Evolutionary conservation across 1,140 invertebrate species (phyloP).

Genomic region (Drosophila lini): DNA sequence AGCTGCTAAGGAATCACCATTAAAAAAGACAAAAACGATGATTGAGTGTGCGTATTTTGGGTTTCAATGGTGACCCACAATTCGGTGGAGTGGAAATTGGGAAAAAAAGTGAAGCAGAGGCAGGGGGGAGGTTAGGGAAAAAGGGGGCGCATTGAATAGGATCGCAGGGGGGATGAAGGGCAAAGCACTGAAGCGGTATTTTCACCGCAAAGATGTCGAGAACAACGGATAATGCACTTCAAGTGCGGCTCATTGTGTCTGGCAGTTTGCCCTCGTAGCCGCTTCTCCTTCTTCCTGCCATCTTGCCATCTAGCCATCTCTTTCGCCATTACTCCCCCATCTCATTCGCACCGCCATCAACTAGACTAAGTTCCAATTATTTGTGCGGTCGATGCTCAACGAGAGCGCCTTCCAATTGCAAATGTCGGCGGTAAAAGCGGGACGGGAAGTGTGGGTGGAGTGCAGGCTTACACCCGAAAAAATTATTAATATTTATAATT

Average conservation of each 20-base stretch:
- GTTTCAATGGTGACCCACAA: slow-evolving; percentile 70
- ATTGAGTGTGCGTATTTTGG: slow-evolving; percentile 81
- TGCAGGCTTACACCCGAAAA: slow-evolving; percentile 24
- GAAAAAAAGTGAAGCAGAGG: not conserved
- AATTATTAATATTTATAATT: not conserved
- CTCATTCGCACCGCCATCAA: slow-evolving; percentile 22
- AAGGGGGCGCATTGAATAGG: slow-evolving; percentile 17
- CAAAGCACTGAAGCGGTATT: slow-evolving; percentile 38
- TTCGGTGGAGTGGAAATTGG: slow-evolving; percentile 8
- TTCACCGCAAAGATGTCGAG: slow-evolving; percentile 72
- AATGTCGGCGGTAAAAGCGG: slow-evolving; percentile 33
- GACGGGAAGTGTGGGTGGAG: slow-evolving; percentile 20
- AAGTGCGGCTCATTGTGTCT: slow-evolving; percentile 80
- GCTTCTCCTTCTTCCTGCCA: slow-evolving; percentile 11
- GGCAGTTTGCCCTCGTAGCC: slow-evolving; percentile 32
- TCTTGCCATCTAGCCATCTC: slow-evolving; percentile 19
- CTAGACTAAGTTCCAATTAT: slow-evolving; percentile 82
- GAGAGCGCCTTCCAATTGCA: slow-evolving; percentile 58
- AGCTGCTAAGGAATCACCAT: slow-evolving; percentile 55
- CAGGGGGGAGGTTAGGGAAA: not conserved
- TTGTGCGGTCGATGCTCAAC: slow-evolving; percentile 75
- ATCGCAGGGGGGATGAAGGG: not conserved
- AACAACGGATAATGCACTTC: slow-evolving; percentile 80
- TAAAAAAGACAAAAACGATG: slow-evolving; percentile 81
- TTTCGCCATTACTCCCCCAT: not conserved